These are phyloP conservation scores for Drosophila repletoides DNA, from an alignment of 1,140 invertebrate species.

Conservation along the genomic window DNA sequence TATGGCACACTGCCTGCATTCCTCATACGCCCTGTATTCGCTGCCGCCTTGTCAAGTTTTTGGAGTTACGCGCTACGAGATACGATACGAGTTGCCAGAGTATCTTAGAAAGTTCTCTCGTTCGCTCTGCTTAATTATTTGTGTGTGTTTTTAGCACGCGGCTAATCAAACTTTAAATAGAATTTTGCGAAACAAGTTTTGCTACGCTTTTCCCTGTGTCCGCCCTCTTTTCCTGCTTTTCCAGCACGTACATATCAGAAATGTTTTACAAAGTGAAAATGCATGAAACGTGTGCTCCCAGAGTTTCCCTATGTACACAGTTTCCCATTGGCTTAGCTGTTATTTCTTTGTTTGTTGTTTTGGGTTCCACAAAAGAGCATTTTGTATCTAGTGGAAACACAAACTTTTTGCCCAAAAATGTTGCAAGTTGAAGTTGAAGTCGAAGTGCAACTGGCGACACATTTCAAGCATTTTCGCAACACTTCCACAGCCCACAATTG, in stretches of 20 bases:
- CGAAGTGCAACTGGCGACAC: constrained; percentile 65
- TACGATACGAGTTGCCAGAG: too few species aligned
- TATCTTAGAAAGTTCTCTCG: constrained; percentile 38
- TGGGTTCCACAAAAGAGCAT: constrained; percentile 66
- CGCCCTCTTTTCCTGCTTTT: background rate
- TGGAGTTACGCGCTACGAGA: too few species aligned
- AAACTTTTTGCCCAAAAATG: constrained; percentile 51
- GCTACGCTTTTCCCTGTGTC: background rate
- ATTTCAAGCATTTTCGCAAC: constrained; percentile 70
- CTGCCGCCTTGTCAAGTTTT: constrained; percentile 56
- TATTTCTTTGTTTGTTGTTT: constrained; percentile 18
- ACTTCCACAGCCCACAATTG: constrained; percentile 49
- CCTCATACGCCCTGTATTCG: constrained; percentile 67
- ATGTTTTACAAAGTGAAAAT: constrained; percentile 80
- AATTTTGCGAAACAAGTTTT: constrained; percentile 55
- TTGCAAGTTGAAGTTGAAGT: constrained; percentile 30
- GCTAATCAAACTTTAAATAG: constrained; percentile 79
- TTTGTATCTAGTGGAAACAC: constrained; percentile 65
- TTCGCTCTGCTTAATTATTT: constrained; percentile 70
- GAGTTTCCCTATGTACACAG: constrained; percentile 15
- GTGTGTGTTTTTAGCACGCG: constrained; percentile 49
- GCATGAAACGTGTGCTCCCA: constrained; percentile 63
- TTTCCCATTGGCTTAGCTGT: constrained; percentile 25
- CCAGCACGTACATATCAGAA: constrained; percentile 71
- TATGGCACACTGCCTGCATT: constrained; percentile 27